Percentiles rank a stretch among this genome's conserved stretches.
phyloP scores from a whole-genome alignment of 2,113 vertebrate genomes.

The Onychorhynchus coronatus region DNA sequence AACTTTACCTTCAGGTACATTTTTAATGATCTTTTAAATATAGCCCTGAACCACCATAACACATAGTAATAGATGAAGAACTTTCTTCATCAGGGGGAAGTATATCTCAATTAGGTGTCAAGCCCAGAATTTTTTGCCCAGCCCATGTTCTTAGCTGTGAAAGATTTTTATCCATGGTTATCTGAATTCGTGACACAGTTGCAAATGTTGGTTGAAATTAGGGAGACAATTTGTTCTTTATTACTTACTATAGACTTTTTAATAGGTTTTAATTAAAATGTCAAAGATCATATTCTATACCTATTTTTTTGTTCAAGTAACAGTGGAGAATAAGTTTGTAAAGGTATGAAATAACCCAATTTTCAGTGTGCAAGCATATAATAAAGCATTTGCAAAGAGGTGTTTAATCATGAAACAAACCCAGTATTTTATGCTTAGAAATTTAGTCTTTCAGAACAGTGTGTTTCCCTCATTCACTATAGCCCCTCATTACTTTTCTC shows the following conservation, averaged over 20 bases:
- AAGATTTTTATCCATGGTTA: neutral
- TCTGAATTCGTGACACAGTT: neutral
- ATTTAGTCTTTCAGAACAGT: neutral
- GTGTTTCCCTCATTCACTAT: neutral
- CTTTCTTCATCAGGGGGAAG: neutral
- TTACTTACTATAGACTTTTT: neutral
- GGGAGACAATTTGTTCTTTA: neutral
- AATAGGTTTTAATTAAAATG: constrained; percentile 38
- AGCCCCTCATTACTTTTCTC: neutral
- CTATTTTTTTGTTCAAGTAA: neutral
- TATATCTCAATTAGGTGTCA: constrained; percentile 41
- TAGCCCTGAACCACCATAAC: neutral
- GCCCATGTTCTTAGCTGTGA: neutral
- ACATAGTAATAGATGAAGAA: neutral
- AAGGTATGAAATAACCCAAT: neutral
- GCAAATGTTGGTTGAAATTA: constrained; percentile 1
- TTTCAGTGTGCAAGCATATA: neutral
- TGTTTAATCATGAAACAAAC: neutral
- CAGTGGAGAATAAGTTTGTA: neutral
- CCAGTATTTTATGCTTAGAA: neutral
- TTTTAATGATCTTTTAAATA: constrained; percentile 63
- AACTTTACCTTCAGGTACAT: constrained; percentile 58
- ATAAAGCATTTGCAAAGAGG: neutral
- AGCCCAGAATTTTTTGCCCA: neutral
- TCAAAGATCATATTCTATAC: neutral